phyloP scores from a whole-genome alignment of 1,140 invertebrate species.

The Meteorus sp. region DNA sequence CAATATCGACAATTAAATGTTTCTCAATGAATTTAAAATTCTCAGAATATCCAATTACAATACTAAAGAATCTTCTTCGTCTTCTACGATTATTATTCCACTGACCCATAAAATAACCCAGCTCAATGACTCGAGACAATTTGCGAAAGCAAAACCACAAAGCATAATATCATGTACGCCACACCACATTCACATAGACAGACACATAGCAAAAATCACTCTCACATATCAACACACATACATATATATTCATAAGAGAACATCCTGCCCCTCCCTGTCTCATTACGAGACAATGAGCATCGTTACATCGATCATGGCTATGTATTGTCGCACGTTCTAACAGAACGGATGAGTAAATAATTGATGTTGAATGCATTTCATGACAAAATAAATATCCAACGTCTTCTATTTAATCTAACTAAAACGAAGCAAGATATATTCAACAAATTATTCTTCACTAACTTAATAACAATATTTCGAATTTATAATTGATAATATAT shows the following conservation, averaged over 20 bases:
- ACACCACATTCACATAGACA: too few species aligned
- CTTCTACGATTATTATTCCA: neutral
- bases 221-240: slow-evolving; percentile 26
- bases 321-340: slow-evolving; percentile 29
- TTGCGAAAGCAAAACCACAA: slow-evolving; percentile 14
- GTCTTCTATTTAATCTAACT: too few species aligned
- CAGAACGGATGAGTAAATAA: slow-evolving; percentile 26
- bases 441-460: too few species aligned
- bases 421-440: too few species aligned
- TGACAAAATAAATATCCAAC: too few species aligned
- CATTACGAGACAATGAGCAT: slow-evolving; percentile 53
- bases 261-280: slow-evolving; percentile 55
- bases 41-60: neutral
- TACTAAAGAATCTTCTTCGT: neutral
- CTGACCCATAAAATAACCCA: neutral
- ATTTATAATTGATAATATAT: too few species aligned
- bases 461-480: too few species aligned
- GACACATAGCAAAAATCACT: neutral
- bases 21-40: too few species aligned
- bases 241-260: too few species aligned
- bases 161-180: neutral
- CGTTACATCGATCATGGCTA: slow-evolving; percentile 45
- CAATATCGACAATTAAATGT: too few species aligned
- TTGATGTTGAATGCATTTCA: too few species aligned
- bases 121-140: neutral